A percentile compares a stretch with the other conserved stretches of the same genome.
Evolutionary conservation across 2,888 invertebrate genomes (phyloP).

Genomic region (Cephalotes varians): DNA sequence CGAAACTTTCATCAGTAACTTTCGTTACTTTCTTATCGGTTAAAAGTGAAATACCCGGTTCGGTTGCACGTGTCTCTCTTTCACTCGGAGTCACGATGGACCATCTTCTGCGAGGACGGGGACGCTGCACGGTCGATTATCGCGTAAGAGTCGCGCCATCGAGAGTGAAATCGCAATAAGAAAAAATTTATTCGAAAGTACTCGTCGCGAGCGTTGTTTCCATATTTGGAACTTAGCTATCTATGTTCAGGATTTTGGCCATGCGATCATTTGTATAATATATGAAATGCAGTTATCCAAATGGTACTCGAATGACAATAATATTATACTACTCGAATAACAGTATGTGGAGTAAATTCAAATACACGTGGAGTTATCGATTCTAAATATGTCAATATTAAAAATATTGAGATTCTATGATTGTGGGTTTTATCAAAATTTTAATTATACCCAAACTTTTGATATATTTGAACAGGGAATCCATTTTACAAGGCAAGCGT

Average conservation of each 20-base stretch:
- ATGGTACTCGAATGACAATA: background rate
- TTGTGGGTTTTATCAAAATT: background rate
- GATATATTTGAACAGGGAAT: background rate
- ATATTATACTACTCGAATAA: background rate
- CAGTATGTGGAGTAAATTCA: background rate
- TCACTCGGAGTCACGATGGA: conserved; percentile 50
- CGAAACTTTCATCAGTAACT: conserved; percentile 82
- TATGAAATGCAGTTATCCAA: background rate
- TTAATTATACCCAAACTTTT: background rate
- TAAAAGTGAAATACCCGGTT: conserved; percentile 79
- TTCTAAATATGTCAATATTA: background rate
- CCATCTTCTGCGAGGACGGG: conserved; percentile 51
- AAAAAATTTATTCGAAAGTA: conserved; percentile 51
- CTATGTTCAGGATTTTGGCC: background rate
- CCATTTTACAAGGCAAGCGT: background rate
- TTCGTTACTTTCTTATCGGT: conserved; percentile 83
- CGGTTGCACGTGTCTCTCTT: conserved; percentile 60
- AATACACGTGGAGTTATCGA: background rate
- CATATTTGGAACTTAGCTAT: conserved; percentile 62
- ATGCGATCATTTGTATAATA: background rate
- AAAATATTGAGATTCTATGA: conserved; percentile 9
- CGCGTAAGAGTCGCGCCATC: conserved; percentile 44
- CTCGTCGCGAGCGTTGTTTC: conserved; percentile 45
- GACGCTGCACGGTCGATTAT: conserved; percentile 43
- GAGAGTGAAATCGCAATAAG: conserved; percentile 74